A percentile compares a stretch with the other conserved stretches of the same genome.
phyloP scores from a whole-genome alignment of 2,888 invertebrate species.

The Alviniconcha strummeri region DNA sequence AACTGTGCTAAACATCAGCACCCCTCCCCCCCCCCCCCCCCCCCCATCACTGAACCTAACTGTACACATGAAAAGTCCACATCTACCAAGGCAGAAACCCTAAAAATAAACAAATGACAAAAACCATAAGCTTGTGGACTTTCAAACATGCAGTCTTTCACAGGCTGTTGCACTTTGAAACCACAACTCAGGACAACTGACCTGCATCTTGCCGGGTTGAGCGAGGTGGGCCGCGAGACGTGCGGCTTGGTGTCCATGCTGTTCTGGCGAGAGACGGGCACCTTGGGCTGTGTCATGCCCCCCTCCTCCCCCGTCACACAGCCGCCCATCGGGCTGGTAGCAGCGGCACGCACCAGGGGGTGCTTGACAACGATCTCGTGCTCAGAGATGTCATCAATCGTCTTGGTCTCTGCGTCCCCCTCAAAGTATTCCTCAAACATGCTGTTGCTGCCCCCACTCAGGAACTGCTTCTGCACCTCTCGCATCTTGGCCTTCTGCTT shows the following conservation, averaged over 20 bases:
- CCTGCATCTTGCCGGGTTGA: constrained; percentile 62
- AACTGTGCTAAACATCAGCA: no score
- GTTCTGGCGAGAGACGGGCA: constrained; percentile 53
- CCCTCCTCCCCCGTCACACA: background rate
- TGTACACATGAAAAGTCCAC: no score
- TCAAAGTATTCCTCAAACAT: constrained; percentile 69
- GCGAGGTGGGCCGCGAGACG: constrained; percentile 39
- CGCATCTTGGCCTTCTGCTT: constrained; percentile 29
- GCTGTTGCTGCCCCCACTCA: constrained; percentile 60
- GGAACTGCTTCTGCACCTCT: constrained; percentile 50
- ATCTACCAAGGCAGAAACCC: no score
- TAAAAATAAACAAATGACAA: no score
- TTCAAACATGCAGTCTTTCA: no score
- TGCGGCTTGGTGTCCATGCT: constrained; percentile 46
- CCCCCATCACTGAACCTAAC: no score
- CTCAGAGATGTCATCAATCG: constrained; percentile 59
- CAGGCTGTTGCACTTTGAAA: background rate
- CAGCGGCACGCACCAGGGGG: constrained; percentile 35
- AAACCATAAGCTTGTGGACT: no score
- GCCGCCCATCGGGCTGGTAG: background rate
- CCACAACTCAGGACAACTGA: constrained; percentile 36
- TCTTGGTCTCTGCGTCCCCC: constrained; percentile 56
- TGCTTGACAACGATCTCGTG: constrained; percentile 51
- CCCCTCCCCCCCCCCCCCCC: no score
- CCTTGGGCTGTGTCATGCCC: constrained; percentile 23